Base-by-base conservation (phyloP, 2,797 vertebrate genomes). In the Columba guinea region DNA sequence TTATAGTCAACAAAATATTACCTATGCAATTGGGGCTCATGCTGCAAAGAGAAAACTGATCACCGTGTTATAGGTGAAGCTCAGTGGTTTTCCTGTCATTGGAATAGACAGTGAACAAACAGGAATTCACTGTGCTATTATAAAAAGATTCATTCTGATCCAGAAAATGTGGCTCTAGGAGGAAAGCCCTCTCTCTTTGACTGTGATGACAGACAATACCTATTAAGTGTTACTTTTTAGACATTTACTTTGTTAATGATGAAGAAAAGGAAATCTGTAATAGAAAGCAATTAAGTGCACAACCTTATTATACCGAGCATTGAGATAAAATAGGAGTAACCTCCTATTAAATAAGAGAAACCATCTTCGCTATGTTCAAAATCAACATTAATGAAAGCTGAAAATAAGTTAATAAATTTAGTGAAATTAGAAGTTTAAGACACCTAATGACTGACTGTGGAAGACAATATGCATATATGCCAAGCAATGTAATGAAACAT, bases 401-500 rank as follows among this genome's bases (percentile, higher is more conserved):
- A 84, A 92, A 90, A 93, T 14, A 52, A 49, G 15, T 81, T 84
- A 80, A 76, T 84, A 79, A 65, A 79, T 7, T 28, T n/a, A 49
- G 32, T 67, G 70, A 82, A 92, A 93, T 91, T 52, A 79, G 59
- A 90, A 53, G 69, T 87, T 91, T 80, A 71, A 86, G 67, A 28
- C 26, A 63, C 76, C 30, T 71, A 80, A 64, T 68, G 58, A 13
- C 53, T 68, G 41, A 34, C 80, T 81, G 49, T 51, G 48, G 76
- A 70, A 76, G 52, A 26, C 7, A 4, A 12, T 80, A 35, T 44
- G 53, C 30, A 41, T 80, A 37, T 64, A 78, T 71, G 64, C 76
- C 46, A 74, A 94, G 71, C 67, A 89, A 23, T 85, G 79, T 95
- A 92, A 89, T 48, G 76, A 95, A 96, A 73, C 46, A 3, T 69